phyloP scores from a whole-genome alignment of 2,797 vertebrate genomes.

The Myotis pilosus region DNA sequence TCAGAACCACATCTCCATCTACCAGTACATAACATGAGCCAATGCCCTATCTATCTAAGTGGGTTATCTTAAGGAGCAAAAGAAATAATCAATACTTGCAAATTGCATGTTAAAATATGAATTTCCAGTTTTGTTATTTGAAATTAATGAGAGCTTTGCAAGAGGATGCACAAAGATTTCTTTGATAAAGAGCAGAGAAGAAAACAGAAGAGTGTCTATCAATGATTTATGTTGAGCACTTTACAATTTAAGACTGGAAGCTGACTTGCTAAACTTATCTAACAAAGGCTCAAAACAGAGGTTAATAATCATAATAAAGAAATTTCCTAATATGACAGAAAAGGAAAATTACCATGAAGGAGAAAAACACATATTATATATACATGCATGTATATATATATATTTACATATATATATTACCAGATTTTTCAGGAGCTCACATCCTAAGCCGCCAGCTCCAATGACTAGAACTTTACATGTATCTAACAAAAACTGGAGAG shows the following conservation, averaged over 20 bases:
- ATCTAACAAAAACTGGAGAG: constrained; percentile 95
- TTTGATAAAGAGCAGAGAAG: constrained; percentile 15
- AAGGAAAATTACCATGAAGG: constrained; percentile 52
- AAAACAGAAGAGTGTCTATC: constrained; percentile 28
- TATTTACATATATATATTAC: constrained; percentile 83
- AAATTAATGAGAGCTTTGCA: neutral
- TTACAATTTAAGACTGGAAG: constrained; percentile 19
- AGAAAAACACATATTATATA: constrained; percentile 47
- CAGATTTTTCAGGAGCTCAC: constrained; percentile 98
- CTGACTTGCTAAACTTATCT: constrained; percentile 34
- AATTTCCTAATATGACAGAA: neutral
- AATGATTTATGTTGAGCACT: constrained; percentile 3
- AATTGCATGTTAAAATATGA: constrained; percentile 49
- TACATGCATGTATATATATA: constrained; percentile 3
- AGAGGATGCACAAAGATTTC: constrained; percentile 8
- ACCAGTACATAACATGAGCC: neutral
- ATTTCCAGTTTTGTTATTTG: constrained; percentile 8
- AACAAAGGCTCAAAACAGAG: constrained; percentile 43
- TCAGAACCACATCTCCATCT: neutral
- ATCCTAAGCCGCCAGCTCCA: constrained; percentile 97
- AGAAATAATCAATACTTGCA: constrained; percentile 35
- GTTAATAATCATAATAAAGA: constrained; percentile 31
- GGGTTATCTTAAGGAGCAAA: neutral
- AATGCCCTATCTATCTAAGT: neutral
- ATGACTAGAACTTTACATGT: constrained; percentile 98